These are phyloP conservation scores for Babylonia areolata DNA, from an alignment of 1,140 invertebrate species.

Conservation along the genomic window DNA sequence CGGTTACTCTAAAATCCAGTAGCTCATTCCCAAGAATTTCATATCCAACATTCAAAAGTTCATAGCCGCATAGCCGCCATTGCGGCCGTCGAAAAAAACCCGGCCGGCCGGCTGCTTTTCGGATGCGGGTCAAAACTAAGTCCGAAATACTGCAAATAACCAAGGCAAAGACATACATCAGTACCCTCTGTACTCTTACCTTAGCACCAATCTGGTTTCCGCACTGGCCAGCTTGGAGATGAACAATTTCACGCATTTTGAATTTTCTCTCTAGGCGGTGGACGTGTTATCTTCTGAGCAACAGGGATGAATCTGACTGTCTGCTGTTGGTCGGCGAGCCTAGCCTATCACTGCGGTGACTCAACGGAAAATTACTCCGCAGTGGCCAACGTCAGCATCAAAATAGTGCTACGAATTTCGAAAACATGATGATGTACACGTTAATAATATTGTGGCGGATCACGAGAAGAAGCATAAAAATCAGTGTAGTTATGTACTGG, in stretches of 20 bases:
- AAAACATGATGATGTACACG: not conserved
- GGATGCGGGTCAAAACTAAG: too few relatives aligned
- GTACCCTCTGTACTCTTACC: slow-evolving; percentile 73
- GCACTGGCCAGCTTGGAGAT: slow-evolving; percentile 86
- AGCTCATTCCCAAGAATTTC: too few relatives aligned
- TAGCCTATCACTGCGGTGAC: slow-evolving; percentile 3
- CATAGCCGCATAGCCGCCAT: too few relatives aligned
- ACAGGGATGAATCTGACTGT: not conserved
- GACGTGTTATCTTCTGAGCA: not conserved
- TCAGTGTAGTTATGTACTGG: too few relatives aligned
- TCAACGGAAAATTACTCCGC: slow-evolving; percentile 20
- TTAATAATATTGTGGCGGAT: not conserved
- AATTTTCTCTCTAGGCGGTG: not conserved
- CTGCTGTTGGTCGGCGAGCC: not conserved
- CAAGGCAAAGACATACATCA: not conserved
- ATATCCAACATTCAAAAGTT: too few relatives aligned
- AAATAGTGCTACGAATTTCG: not conserved
- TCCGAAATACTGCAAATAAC: too few relatives aligned
- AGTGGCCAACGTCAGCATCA: slow-evolving; percentile 17
- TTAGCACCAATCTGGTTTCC: slow-evolving; percentile 87
- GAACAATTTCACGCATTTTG: slow-evolving; percentile 86
- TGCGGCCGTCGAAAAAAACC: too few relatives aligned
- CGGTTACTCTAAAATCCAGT: too few relatives aligned
- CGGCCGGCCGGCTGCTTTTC: too few relatives aligned
- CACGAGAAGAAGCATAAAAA: not conserved